Conservation (phyloP, 1,140 invertebrate species). For the Zophobas morio region DNA sequence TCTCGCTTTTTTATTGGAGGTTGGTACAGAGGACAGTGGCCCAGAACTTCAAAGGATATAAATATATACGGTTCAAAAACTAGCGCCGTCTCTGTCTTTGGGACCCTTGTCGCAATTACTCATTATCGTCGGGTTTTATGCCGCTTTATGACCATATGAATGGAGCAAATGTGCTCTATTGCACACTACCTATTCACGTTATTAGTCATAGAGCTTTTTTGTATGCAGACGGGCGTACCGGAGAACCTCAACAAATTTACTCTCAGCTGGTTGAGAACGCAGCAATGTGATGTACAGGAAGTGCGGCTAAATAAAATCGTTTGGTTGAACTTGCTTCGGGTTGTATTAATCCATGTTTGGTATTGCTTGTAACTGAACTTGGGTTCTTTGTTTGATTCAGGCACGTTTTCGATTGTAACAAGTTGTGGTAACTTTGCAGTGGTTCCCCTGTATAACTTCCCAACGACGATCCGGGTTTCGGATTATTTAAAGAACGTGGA, state of each 20-base stretch:
- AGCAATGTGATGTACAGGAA: neutral
- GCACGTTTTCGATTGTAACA: no score
- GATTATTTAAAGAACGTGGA: no score
- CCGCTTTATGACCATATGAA: slow-evolving; percentile 1
- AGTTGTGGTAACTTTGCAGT: no score
- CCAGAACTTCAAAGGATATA: neutral
- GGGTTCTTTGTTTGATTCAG: no score
- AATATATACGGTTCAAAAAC: neutral
- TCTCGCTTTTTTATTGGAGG: slow-evolving; percentile 29
- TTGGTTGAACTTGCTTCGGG: no score
- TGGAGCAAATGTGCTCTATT: neutral
- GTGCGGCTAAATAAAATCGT: neutral
- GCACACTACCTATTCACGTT: neutral
- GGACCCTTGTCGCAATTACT: slow-evolving; percentile 22
- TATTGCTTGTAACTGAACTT: no score
- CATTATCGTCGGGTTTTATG: slow-evolving; percentile 13
- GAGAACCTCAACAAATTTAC: neutral
- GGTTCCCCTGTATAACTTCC: no score
- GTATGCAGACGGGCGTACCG: slow-evolving; percentile 17
- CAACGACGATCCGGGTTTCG: no score
- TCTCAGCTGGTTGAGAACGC: neutral
- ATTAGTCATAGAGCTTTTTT: slow-evolving; percentile 30
- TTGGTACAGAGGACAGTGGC: slow-evolving; percentile 23
- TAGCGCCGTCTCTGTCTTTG: neutral
- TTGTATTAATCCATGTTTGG: no score